Conservation (phyloP, 2,888 invertebrate genomes). For the Leptinotarsa haldemani region DNA sequence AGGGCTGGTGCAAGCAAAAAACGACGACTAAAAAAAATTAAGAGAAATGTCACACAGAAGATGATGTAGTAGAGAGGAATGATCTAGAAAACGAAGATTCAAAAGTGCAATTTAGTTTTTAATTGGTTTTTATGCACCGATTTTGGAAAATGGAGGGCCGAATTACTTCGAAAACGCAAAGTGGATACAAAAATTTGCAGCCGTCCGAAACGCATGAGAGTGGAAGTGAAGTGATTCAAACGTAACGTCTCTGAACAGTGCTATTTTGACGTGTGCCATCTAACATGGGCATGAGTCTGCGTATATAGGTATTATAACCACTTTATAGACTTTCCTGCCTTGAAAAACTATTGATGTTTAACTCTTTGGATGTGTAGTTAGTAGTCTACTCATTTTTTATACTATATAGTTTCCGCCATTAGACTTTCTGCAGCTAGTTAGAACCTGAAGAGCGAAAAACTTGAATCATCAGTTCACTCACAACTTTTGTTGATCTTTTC, state of each 20-base stretch:
- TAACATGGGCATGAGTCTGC: constrained; percentile 56
- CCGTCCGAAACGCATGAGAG: constrained; percentile 60
- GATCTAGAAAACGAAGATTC: constrained; percentile 44
- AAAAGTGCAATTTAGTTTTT: constrained; percentile 59
- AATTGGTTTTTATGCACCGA: constrained; percentile 44
- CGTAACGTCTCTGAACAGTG: constrained; percentile 49
- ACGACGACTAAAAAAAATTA: constrained; percentile 31
- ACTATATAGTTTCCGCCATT: constrained; percentile 62
- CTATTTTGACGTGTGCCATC: constrained; percentile 58
- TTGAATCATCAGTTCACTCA: neutral
- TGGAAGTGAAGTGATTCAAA: constrained; percentile 58
- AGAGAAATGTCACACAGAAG: constrained; percentile 23
- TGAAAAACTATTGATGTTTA: constrained; percentile 61
- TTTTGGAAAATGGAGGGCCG: constrained; percentile 49
- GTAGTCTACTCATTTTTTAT: constrained; percentile 65
- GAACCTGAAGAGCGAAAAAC: constrained; percentile 16
- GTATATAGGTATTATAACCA: constrained; percentile 57
- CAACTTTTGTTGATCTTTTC: neutral
- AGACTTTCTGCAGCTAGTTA: constrained; percentile 60
- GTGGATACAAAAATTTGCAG: constrained; percentile 56
- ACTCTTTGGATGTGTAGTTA: constrained; percentile 64
- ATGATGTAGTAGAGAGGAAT: constrained; percentile 42
- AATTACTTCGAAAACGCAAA: constrained; percentile 53
- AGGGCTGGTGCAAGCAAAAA: constrained; percentile 62
- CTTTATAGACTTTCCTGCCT: constrained; percentile 63